phyloP scores from a whole-genome alignment of 2,113 vertebrate species.

The Macaca nemestrina region DNA sequence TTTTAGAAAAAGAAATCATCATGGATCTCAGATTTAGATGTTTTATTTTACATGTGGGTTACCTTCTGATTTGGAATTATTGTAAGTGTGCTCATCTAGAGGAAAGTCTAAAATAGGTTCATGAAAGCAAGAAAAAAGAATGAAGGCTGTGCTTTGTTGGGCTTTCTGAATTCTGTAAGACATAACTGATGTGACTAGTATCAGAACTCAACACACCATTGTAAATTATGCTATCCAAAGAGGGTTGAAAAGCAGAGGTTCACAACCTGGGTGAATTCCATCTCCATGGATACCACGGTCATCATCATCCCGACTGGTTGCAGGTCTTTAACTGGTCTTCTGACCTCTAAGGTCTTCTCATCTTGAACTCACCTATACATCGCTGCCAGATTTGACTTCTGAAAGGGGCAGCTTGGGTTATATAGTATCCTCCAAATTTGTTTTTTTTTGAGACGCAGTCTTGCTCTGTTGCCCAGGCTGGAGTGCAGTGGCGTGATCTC shows the following conservation, averaged over 20 bases:
- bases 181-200: neutral
- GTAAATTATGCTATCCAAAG: neutral
- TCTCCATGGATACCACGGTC: neutral
- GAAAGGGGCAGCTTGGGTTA: neutral
- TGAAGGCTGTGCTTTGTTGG: neutral
- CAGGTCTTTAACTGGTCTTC: neutral
- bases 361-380: neutral
- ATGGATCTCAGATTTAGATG: conserved; percentile 46
- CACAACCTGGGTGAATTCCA: neutral
- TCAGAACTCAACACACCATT: neutral
- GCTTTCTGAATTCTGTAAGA: neutral
- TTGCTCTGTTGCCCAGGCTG: too few relatives aligned
- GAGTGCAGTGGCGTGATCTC: too few relatives aligned
- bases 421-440: too few relatives aligned
- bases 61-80: conserved; percentile 58
- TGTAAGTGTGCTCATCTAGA: neutral
- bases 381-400: neutral
- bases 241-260: neutral
- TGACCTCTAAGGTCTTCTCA: neutral
- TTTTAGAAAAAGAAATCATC: conserved; percentile 57
- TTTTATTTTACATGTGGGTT: conserved; percentile 53
- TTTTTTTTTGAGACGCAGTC: too few relatives aligned
- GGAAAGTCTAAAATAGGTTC: conserved; percentile 33
- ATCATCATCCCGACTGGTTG: neutral
- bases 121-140: neutral